Evolutionary conservation across 2,113 vertebrate genomes (phyloP), one percentile per base, ranked within the genome.

Genomic region (Elephantulus edwardii): DNA sequence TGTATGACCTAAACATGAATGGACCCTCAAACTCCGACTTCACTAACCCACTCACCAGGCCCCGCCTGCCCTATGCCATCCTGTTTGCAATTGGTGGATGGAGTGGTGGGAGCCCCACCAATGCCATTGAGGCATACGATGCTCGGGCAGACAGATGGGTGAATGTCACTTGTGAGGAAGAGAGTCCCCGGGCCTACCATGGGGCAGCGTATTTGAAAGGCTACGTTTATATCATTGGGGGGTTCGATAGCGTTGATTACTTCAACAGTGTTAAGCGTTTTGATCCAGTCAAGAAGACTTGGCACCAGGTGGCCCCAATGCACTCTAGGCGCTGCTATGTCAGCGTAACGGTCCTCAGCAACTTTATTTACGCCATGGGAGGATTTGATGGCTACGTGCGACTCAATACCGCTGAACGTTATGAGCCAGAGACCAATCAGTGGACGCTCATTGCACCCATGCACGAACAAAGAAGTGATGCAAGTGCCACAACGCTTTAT

Each of bases 261-360:
- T 97, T 98, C 83, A 98, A 97, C 96, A 97, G 96, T 0, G 98
- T 98, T 89, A 98, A 97, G 48, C 96, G 97, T 64, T 98, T 98
- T 3, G 97, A 98, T 91, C 98, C 97, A 0, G 94, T 98, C 0
- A 96, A 93, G 86, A 97, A 96, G 42, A 97, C 92, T 0, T 98
- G 98, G 98, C 97, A 98, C 81, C 96, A 98, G 94, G 98, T 98
- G 4, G 97, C 98, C 0, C 98, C 98, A 33, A 98, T 98, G 98
- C 97, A 98, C 93, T 97, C 96, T 0, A 94, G 96, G 40, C 97
- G 98, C 46, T 98, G 98, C 95, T 98, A 98, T 0, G 97, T 98
- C 78, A 98, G 98, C 0, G 97, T 98, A 42, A 86, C 97, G 0
- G 96, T 98, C 10, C 97, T 98, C 56, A 84, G 97, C 38, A 85